Evolutionary conservation across 23 tunicate species (phyloP).

Genomic region (Clavelina lepadiformis): DNA sequence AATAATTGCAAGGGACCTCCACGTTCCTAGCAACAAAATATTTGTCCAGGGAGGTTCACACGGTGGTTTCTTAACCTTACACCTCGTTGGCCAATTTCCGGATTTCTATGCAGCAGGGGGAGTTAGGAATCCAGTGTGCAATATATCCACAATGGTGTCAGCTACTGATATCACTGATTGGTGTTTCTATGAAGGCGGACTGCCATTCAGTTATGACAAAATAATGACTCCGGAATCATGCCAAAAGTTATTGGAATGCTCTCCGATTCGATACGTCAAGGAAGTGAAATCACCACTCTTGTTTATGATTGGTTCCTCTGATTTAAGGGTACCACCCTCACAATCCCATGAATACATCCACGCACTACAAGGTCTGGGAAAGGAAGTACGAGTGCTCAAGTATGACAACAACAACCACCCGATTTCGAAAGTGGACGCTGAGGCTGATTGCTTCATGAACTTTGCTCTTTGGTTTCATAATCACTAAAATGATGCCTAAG

Average conservation of each 20-base stretch:
- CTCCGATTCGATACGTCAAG: slow-evolving; percentile 57
- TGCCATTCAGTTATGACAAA: slow-evolving; percentile 11
- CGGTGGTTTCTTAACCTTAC: slow-evolving; percentile 95
- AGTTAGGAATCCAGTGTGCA: slow-evolving; percentile 76
- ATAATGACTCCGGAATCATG: slow-evolving; percentile 10
- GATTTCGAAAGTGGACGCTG: slow-evolving; percentile 57
- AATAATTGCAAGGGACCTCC: slow-evolving; percentile 8
- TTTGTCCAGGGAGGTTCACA: slow-evolving; percentile 89
- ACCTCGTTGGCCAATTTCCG: slow-evolving; percentile 85
- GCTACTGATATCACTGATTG: slow-evolving; percentile 90
- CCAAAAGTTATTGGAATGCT: slow-evolving; percentile 29
- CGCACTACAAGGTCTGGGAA: slow-evolving; percentile 38
- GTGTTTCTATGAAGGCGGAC: slow-evolving; percentile 49
- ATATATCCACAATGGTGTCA: slow-evolving; percentile 33
- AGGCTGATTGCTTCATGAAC: slow-evolving; percentile 86
- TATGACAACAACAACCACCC: slow-evolving; percentile 80
- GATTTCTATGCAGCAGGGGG: slow-evolving; percentile 73
- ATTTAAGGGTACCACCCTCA: slow-evolving; percentile 80
- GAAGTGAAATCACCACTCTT: slow-evolving; percentile 73
- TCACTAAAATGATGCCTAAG: background rate
- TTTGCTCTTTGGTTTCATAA: slow-evolving; percentile 71
- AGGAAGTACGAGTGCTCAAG: slow-evolving; percentile 22
- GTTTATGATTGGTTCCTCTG: slow-evolving; percentile 62
- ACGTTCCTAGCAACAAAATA: slow-evolving; percentile 14
- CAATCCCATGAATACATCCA: slow-evolving; percentile 63